phyloP scores from a whole-genome alignment of 2,797 vertebrate species.

The Pantherophis alleghaniensis region DNA sequence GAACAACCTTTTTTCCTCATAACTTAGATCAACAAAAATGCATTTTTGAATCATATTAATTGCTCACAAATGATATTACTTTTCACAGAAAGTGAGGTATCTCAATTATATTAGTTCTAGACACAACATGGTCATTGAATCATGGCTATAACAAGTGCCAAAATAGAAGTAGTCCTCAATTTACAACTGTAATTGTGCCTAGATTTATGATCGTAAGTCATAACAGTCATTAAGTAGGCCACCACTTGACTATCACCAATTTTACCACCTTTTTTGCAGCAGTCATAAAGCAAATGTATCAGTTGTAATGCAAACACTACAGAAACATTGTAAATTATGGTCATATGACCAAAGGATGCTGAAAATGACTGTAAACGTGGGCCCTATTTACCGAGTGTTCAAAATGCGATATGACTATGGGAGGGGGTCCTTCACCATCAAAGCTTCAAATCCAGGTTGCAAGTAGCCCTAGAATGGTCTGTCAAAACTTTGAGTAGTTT shows the following conservation, averaged over 20 bases:
- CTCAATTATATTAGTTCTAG: not conserved
- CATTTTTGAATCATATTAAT: not conserved
- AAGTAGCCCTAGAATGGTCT: not conserved
- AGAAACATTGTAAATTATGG: not conserved
- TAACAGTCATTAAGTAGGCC: not conserved
- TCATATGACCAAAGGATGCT: not conserved
- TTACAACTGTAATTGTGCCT: not conserved
- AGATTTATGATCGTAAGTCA: not conserved
- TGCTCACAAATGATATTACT: not conserved
- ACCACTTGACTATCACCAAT: not conserved
- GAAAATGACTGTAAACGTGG: not conserved
- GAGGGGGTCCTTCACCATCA: not conserved
- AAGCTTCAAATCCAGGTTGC: not conserved
- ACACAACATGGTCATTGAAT: not conserved
- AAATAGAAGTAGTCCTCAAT: not conserved
- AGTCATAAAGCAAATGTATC: not conserved
- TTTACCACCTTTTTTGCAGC: not conserved
- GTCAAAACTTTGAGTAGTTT: not conserved
- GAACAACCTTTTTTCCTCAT: not conserved
- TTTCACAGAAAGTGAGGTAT: not conserved
- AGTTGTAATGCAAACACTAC: not conserved
- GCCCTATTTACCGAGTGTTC: not conserved
- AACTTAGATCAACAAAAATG: not conserved
- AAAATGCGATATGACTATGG: not conserved
- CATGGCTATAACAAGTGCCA: not conserved